Percentiles rank a stretch among this genome's conserved stretches.
These are phyloP conservation scores for Diaperis boleti DNA, from an alignment of 2,888 invertebrate genomes.

Conservation along the genomic window DNA sequence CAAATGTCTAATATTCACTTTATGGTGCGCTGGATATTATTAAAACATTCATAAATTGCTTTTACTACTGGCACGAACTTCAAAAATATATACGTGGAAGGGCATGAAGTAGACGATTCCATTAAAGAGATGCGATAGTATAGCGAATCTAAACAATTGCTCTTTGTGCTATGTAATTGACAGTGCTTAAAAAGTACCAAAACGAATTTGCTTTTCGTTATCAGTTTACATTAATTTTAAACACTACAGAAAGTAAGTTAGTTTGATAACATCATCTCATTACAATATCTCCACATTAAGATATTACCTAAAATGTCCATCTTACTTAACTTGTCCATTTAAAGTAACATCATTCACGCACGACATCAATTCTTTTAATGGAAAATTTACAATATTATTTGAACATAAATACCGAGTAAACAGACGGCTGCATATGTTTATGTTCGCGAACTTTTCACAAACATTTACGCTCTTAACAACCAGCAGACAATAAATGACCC, in stretches of 20 bases:
- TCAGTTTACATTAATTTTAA: too few species aligned
- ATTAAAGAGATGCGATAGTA: background rate
- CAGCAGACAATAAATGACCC: too few species aligned
- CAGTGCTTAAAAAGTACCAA: too few species aligned
- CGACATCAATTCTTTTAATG: conserved; percentile 18
- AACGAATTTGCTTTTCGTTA: too few species aligned
- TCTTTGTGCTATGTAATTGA: too few species aligned
- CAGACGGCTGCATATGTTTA: conserved; percentile 1
- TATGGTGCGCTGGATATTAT: background rate
- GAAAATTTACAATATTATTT: conserved; percentile 13
- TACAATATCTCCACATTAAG: background rate
- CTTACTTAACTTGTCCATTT: conserved; percentile 10
- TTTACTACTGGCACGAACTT: background rate
- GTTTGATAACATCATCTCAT: background rate
- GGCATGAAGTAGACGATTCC: background rate
- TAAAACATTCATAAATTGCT: background rate
- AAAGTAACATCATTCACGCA: conserved; percentile 6
- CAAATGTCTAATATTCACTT: background rate
- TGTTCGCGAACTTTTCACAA: background rate
- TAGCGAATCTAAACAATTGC: background rate
- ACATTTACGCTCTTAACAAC: too few species aligned
- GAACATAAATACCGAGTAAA: conserved; percentile 13
- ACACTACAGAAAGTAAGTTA: too few species aligned
- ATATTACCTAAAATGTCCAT: conserved; percentile 5
- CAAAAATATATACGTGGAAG: background rate